phyloP scores from a whole-genome alignment of 2,888 invertebrate species.

The Timandra comae region DNA sequence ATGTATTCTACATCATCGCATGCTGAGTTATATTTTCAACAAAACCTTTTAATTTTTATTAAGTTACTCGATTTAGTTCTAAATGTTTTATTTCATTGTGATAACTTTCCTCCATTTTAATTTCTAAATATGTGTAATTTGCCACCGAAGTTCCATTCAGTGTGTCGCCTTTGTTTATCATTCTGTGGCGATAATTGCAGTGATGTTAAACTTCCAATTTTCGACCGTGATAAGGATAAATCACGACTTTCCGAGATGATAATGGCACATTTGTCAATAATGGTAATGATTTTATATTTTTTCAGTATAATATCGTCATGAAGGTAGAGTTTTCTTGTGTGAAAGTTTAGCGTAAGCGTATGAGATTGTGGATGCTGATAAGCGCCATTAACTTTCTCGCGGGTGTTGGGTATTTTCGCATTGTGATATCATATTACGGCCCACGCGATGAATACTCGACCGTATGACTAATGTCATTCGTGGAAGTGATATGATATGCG shows the following conservation, averaged over 20 bases:
- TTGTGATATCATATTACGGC: constrained; percentile 78
- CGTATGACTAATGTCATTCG: constrained; percentile 75
- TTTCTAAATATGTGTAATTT: constrained; percentile 91
- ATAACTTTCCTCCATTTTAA: constrained; percentile 68
- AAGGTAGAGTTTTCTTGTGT: constrained; percentile 68
- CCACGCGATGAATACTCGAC: constrained; percentile 72
- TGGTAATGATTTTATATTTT: constrained; percentile 77
- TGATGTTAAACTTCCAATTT: constrained; percentile 86
- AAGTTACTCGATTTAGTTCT: constrained; percentile 71
- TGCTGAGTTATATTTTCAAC: constrained; percentile 73
- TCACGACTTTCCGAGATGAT: constrained; percentile 82
- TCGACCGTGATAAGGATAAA: constrained; percentile 84
- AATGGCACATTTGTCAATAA: constrained; percentile 87
- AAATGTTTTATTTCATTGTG: constrained; percentile 74
- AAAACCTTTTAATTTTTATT: constrained; percentile 71
- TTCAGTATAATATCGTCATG: constrained; percentile 32
- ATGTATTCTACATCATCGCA: constrained; percentile 76
- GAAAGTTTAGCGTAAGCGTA: constrained; percentile 75
- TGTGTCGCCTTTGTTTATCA: constrained; percentile 95
- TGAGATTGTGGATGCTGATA: constrained; percentile 77
- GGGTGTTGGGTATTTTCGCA: constrained; percentile 78
- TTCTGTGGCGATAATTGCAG: constrained; percentile 81
- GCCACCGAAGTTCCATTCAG: constrained; percentile 94
- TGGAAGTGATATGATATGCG: constrained; percentile 73
- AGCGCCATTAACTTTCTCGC: constrained; percentile 79